Base-by-base conservation (phyloP, 2,888 invertebrate genomes). In the Temnothorax unifasciatus region DNA sequence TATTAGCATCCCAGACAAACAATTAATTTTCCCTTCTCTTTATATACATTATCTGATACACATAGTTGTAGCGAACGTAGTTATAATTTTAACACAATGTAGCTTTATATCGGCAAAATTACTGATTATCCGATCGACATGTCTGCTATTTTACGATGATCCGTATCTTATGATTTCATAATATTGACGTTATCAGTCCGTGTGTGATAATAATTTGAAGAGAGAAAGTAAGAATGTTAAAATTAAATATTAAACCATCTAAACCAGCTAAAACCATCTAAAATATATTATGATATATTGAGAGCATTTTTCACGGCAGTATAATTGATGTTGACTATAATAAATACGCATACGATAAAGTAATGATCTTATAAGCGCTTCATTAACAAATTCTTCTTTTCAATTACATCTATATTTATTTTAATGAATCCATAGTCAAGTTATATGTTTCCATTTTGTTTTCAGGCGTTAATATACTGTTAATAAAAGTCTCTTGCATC, bases 21-120 rank as follows among this genome's bases (percentile, higher is more conserved):
- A 92, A 92, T 92, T 91, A 87, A 92, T 93, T 92, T 90, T 69
- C 34, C 89, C 90, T 87, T 88, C 82, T 77, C 77, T 71, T 77
- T 93, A 93, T 93, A 81, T 93, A 93, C 93, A 93, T 90, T 88
- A 89, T 91, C 75, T 69, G 79, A 68, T 84, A 84, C 82, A 59
- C 76, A 59, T 86, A 74, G 68, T 83, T 71, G 84, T 69, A 68
- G 57, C 69, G 54, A 89, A 87, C 63, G 6, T 18, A 81, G n/a
- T 13, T 9, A 59, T 38, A 81, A 81, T n/a, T 68, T 57, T 77
- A 54, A 77, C 50, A 11, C 57, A 77, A 77, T 18, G 29, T n/a
- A 54, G 41, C n/a, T 50, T 75, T 4, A 66, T 13, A 21, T 47
- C 4, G 34, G 57, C 47, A 47, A 68, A 68, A 25, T 81, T 25